Percentiles rank a stretch among this genome's conserved stretches.
phyloP scores from a whole-genome alignment of 2,888 invertebrate species.

The Mesochorus sp. region DNA sequence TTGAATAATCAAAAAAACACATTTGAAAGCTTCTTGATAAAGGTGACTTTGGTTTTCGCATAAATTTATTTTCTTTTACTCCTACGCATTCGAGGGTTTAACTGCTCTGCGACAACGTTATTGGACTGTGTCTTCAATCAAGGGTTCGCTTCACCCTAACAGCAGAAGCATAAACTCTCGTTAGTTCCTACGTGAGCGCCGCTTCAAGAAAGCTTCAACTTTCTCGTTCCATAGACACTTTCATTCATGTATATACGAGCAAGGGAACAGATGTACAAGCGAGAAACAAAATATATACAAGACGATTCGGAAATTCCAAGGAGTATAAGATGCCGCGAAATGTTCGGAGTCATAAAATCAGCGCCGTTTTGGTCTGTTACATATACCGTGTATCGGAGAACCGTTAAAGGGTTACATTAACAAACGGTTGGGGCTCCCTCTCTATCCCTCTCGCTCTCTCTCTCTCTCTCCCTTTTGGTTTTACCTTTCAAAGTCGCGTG shows the following conservation, averaged over 20 bases:
- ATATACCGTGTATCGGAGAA: neutral
- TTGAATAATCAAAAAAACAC: too few species aligned
- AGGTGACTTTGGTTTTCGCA: too few species aligned
- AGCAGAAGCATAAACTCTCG: neutral
- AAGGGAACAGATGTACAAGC: neutral
- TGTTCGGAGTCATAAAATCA: neutral
- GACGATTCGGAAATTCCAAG: neutral
- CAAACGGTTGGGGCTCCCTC: constrained; percentile 13
- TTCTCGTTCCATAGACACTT: neutral
- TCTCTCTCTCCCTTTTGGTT: constrained; percentile 24
- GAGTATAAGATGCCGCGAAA: neutral
- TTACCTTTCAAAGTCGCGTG: constrained; percentile 70
- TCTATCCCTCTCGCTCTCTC: too few species aligned
- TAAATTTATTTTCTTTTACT: too few species aligned
- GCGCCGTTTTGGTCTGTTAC: neutral
- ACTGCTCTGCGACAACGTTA: neutral
- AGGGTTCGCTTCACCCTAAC: constrained; percentile 1
- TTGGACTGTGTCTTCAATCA: constrained; percentile 14
- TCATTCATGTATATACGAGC: constrained; percentile 1
- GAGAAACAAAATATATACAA: neutral
- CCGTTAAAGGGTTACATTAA: neutral
- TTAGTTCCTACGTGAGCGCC: constrained; percentile 5
- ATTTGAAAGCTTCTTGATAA: too few species aligned
- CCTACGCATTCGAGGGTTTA: neutral
- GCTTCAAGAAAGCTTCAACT: neutral